Base-by-base conservation (phyloP, 2,797 vertebrate genomes). In the Sphaeramia orbicularis region DNA sequence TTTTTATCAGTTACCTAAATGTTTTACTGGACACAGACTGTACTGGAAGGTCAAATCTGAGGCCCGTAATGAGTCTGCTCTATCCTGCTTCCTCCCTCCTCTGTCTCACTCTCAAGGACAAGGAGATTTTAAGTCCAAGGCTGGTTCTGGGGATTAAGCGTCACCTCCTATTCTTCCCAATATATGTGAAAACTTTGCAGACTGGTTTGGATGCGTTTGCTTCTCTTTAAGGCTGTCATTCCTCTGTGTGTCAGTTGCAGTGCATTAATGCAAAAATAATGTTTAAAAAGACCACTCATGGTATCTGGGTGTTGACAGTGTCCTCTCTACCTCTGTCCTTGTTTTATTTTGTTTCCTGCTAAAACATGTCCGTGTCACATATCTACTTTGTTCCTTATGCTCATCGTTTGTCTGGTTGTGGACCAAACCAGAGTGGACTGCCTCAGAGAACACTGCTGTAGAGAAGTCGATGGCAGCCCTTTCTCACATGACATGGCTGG, bases 351-450 rank as follows among this genome's bases (percentile, higher is more conserved):
- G 24, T 27, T 27, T 27, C 24, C 24, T 27, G 24, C 24, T 27
- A 27, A 27, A 4, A 27, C 24, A 27, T 6, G 24, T 27, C 24
- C 6, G 24, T 5, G 24, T 27, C 3, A 49, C 13, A 24, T 14
- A 24, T 60, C 36, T 16, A 49, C 15, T 36, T 40, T 48, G 6
- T 40, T 53, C 32, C 4, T 35, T 40, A 12, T 13, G 21, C 4
- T 16, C 0, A 27, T 51, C 7, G 45, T 50, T 2, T 68, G 42
- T 56, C 56, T 74, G n/a, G 58, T 51, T 62, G 41, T 63, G 18
- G 84, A 91, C 89, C 91, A 92, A 91, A 74, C 7, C 43, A 47
- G 12, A n/a, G 38, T 70, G 51, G 51, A 68, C 45, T 53, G 14
- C 44, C 14, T 2, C 14, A 53, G 37, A 44, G 40, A 58, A 18